Percentiles rank a stretch among this genome's conserved stretches.
phyloP scores from a whole-genome alignment of 2,113 vertebrate species.

The Trachemys scripta region DNA sequence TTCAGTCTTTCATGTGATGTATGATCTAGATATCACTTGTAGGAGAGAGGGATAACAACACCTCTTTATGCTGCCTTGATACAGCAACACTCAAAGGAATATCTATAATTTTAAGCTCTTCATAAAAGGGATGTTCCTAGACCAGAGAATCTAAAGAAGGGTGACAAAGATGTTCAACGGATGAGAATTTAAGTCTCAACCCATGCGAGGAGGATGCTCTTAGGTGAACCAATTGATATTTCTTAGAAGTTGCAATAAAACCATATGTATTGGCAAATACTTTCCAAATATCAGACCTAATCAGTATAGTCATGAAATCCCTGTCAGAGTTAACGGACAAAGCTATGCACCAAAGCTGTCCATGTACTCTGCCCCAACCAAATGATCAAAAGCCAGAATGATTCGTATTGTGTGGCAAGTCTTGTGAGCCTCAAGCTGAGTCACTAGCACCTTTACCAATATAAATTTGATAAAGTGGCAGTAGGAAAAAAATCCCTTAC shows the following conservation, averaged over 20 bases:
- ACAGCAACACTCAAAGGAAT: background rate
- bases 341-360: background rate
- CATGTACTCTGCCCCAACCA: background rate
- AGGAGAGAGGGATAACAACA: background rate
- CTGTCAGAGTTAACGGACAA: background rate
- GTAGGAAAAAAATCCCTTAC: background rate
- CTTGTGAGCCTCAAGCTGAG: background rate
- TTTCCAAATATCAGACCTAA: background rate
- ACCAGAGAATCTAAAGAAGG: background rate
- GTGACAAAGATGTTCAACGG: background rate
- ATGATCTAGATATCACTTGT: slow-evolving; percentile 5
- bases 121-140: background rate
- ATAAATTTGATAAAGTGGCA: background rate
- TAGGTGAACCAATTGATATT: background rate
- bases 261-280: background rate
- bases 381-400: background rate
- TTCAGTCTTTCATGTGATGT: background rate
- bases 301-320: background rate
- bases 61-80: background rate
- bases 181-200: background rate
- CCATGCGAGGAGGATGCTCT: background rate
- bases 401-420: background rate
- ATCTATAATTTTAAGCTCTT: background rate
- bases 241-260: background rate
- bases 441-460: background rate